phyloP scores from a whole-genome alignment of 2,888 invertebrate genomes.

The Tenthredo distinguenda region DNA sequence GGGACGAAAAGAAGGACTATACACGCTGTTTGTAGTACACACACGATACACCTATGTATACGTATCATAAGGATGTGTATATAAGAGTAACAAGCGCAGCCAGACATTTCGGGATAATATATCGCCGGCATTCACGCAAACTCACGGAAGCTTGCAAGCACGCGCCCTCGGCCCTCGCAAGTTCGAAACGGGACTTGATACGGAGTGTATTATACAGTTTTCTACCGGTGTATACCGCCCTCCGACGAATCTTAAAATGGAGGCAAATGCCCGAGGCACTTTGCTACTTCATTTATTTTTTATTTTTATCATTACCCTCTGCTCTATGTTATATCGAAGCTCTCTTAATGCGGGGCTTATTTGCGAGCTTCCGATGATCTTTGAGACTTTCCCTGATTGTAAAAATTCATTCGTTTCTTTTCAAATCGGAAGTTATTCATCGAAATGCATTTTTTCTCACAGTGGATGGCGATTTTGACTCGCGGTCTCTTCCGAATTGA shows the following conservation, averaged over 20 bases:
- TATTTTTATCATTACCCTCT: constrained; percentile 28
- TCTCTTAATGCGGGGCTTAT: neutral
- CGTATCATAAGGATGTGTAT: neutral
- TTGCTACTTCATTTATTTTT: constrained; percentile 28
- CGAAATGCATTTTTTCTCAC: too few species aligned
- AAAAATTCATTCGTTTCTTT: too few species aligned
- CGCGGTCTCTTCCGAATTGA: too few species aligned
- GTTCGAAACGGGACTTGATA: neutral
- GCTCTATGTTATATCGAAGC: neutral
- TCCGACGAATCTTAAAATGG: constrained; percentile 39
- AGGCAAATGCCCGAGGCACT: constrained; percentile 23
- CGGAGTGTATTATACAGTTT: constrained; percentile 27
- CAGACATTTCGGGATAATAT: constrained; percentile 34
- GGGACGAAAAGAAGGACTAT: too few species aligned
- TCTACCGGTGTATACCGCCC: neutral
- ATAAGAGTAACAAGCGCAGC: constrained; percentile 6
- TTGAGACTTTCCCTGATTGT: too few species aligned
- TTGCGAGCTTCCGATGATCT: neutral
- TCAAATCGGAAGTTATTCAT: too few species aligned
- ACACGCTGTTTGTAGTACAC: neutral
- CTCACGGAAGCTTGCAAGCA: neutral
- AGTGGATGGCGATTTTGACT: too few species aligned
- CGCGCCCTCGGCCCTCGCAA: constrained; percentile 1
- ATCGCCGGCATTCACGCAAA: constrained; percentile 32
- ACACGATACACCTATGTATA: neutral